These are phyloP conservation scores for Cassiopea xamachana DNA, from an alignment of 30 jellyfish, hydroid and myxozoan species.

Conservation along the genomic window DNA sequence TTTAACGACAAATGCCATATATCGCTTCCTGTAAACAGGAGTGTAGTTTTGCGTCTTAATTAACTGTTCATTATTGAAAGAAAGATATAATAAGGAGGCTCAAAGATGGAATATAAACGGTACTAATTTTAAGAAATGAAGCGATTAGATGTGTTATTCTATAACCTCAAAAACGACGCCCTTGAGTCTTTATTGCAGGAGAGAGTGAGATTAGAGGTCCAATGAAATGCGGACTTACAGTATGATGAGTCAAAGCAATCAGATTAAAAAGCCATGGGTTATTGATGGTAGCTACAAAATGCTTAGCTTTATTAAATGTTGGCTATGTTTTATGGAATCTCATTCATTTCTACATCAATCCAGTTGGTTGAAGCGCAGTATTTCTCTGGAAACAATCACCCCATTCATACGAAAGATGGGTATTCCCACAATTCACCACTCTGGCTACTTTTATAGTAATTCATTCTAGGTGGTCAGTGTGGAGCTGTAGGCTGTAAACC, in stretches of 20 bases:
- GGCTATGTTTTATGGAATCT: background rate
- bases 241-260: background rate
- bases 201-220: background rate
- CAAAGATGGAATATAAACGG: background rate
- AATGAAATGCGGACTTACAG: background rate
- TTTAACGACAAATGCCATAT: background rate
- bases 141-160: background rate
- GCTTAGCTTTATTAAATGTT: background rate
- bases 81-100: background rate
- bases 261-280: background rate
- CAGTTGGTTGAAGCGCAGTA: too few species aligned
- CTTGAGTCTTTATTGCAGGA: background rate
- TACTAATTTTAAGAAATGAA: background rate
- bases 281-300: background rate
- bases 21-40: slow-evolving; percentile 19
- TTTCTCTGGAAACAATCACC: too few species aligned
- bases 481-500: too few species aligned
- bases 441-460: background rate
- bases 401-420: background rate
- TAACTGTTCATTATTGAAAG: background rate
- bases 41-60: background rate
- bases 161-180: background rate
- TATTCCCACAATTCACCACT: background rate
- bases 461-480: background rate
- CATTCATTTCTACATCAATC: background rate